phyloP scores from a whole-genome alignment of 2,888 invertebrate genomes.

The Amorpha juglandis region DNA sequence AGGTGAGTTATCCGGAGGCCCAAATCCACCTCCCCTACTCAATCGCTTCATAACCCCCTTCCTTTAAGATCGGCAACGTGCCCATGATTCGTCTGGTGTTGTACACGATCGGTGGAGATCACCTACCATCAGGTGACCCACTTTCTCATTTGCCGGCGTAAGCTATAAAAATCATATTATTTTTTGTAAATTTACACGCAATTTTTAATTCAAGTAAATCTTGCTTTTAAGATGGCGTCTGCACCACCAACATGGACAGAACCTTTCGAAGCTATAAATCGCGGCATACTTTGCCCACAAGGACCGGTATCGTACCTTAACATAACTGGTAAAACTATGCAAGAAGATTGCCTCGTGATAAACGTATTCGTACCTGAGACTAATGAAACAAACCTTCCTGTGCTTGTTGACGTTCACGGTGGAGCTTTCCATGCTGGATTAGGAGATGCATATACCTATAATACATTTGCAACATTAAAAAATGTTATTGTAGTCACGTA shows the following conservation, averaged over 20 bases:
- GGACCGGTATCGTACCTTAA: neutral
- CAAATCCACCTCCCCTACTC: too few species aligned
- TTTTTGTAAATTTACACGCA: too few species aligned
- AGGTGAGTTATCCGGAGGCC: too few species aligned
- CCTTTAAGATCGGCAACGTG: too few species aligned
- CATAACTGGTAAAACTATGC: conserved; percentile 25
- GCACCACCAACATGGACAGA: conserved; percentile 24
- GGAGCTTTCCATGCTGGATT: conserved; percentile 57
- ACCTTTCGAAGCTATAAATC: conserved; percentile 23
- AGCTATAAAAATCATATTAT: too few species aligned
- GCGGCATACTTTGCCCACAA: conserved; percentile 23
- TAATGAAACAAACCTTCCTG: conserved; percentile 45
- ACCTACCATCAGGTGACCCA: too few species aligned
- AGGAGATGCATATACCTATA: conserved; percentile 39
- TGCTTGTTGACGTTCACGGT: conserved; percentile 62
- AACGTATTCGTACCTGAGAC: conserved; percentile 48
- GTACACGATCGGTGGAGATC: too few species aligned
- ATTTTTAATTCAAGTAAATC: too few species aligned
- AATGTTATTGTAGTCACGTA: conserved; percentile 48
- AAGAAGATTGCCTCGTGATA: conserved; percentile 49
- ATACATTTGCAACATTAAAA: conserved; percentile 43
- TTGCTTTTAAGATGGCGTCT: neutral
- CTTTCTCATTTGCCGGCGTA: too few species aligned
- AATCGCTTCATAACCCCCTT: too few species aligned
- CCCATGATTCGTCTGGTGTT: too few species aligned